Evolutionary conservation across 2,797 vertebrate genomes (phyloP).

Genomic region (Telmatherina bonti): DNA sequence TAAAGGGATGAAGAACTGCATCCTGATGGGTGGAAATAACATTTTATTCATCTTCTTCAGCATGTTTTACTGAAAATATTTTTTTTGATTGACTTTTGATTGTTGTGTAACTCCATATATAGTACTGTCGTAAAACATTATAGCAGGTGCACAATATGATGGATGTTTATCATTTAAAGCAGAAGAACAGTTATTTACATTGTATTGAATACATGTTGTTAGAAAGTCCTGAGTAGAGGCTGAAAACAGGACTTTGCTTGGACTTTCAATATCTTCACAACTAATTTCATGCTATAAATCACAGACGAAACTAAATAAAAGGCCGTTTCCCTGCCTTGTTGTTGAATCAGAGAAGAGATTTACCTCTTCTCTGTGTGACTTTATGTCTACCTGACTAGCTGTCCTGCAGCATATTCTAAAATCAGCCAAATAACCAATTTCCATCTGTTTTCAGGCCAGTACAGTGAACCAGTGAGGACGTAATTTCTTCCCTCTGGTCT

Average conservation of each 20-base stretch:
- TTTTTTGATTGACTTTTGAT: not conserved
- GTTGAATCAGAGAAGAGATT: too few relatives aligned
- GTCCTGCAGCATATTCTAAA: slow-evolving; percentile 31
- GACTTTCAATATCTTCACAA: not conserved
- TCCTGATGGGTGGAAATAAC: slow-evolving; percentile 7
- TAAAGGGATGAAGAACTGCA: slow-evolving; percentile 20
- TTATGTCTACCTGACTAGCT: slow-evolving; percentile 33
- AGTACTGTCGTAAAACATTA: not conserved
- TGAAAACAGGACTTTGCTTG: too few relatives aligned
- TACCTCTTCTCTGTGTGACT: too few relatives aligned
- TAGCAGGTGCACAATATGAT: too few relatives aligned
- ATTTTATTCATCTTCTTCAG: slow-evolving; percentile 6
- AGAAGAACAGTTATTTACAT: too few relatives aligned
- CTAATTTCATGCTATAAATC: too few relatives aligned
- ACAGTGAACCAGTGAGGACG: slow-evolving; percentile 41
- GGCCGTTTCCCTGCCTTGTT: too few relatives aligned
- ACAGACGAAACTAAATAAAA: too few relatives aligned
- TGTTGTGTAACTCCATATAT: not conserved
- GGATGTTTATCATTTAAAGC: too few relatives aligned
- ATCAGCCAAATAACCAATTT: slow-evolving; percentile 43
- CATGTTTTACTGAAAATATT: not conserved
- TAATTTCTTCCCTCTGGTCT: slow-evolving; percentile 46
- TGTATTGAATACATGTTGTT: too few relatives aligned
- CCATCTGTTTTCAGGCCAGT: slow-evolving; percentile 36
- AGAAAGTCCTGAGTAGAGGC: too few relatives aligned